phyloP scores from a whole-genome alignment of 2,113 vertebrate genomes.

The Caranx ignobilis region DNA sequence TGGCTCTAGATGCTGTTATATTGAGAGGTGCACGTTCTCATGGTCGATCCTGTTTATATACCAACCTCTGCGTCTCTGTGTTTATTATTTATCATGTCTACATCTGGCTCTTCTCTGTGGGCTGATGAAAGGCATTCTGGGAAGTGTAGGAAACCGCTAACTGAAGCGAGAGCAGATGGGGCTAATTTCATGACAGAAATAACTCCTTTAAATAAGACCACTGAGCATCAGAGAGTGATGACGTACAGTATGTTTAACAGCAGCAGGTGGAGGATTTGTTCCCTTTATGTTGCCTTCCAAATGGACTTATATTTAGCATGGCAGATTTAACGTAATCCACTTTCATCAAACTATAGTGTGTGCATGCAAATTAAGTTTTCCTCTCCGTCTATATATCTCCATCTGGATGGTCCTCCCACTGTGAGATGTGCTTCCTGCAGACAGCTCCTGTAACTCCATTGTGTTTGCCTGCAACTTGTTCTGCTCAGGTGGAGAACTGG shows the following conservation, averaged over 20 bases:
- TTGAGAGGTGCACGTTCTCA: background rate
- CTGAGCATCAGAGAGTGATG: background rate
- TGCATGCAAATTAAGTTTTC: too few species aligned
- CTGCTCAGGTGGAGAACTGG: too few species aligned
- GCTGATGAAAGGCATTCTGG: slow-evolving; percentile 33
- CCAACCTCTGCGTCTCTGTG: too few species aligned
- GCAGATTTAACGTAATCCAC: too few species aligned
- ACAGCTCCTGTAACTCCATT: too few species aligned
- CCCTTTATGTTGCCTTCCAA: background rate
- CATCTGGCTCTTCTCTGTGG: slow-evolving; percentile 39
- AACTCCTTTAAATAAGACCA: slow-evolving; percentile 5
- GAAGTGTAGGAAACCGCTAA: slow-evolving; percentile 16
- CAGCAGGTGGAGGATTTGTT: background rate
- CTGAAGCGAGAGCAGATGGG: slow-evolving; percentile 25
- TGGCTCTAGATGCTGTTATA: slow-evolving; percentile 14
- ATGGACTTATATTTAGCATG: too few species aligned
- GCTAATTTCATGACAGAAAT: slow-evolving; percentile 31
- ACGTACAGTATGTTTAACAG: background rate
- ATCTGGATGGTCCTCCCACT: too few species aligned
- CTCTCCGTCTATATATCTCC: too few species aligned
- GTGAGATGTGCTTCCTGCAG: too few species aligned
- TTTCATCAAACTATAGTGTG: too few species aligned
- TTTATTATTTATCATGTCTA: background rate
- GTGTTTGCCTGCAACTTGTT: too few species aligned
- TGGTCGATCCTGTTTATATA: too few species aligned